phyloP scores from a whole-genome alignment of 92 coral and sea anemone genomes.

The Phenganax marumi region DNA sequence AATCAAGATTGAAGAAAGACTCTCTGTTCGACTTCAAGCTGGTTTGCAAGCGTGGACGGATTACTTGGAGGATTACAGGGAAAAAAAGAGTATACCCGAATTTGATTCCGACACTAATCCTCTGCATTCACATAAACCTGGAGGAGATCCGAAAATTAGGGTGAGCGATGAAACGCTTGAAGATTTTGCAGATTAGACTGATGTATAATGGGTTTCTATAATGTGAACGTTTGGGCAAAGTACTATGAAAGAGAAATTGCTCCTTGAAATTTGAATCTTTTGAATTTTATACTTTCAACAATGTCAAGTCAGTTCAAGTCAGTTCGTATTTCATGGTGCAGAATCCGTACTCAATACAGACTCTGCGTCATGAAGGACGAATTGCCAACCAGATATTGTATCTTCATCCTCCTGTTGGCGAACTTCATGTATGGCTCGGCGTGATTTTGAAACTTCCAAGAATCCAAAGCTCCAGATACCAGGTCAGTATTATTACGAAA shows the following conservation, averaged over 20 bases:
- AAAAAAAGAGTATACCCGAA: constrained; percentile 61
- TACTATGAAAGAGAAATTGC: not conserved
- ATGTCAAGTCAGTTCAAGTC: too few species aligned
- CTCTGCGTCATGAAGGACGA: constrained; percentile 86
- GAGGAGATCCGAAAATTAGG: constrained; percentile 93
- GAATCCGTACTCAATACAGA: too few species aligned
- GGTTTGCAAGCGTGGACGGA: constrained; percentile 97
- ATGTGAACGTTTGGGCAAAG: too few species aligned
- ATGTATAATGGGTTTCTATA: too few species aligned
- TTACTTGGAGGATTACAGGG: constrained; percentile 69
- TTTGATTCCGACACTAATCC: constrained; percentile 82
- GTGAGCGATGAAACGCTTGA: constrained; percentile 41
- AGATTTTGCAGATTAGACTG: too few species aligned
- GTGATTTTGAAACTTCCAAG: constrained; percentile 80
- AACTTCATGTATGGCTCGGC: constrained; percentile 91
- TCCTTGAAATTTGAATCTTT: not conserved
- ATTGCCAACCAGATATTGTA: constrained; percentile 94
- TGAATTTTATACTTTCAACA: too few species aligned
- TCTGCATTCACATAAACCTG: constrained; percentile 95
- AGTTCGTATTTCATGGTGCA: too few species aligned
- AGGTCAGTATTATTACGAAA: constrained; percentile 44
- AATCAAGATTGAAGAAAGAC: constrained; percentile 75
- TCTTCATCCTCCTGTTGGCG: constrained; percentile 91
- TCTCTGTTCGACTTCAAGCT: constrained; percentile 89
- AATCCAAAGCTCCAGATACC: constrained; percentile 97